A percentile compares a stretch with the other conserved stretches of the same genome.
phyloP scores from a whole-genome alignment of 2,888 invertebrate genomes.

The Lycocerus yunnanus region DNA sequence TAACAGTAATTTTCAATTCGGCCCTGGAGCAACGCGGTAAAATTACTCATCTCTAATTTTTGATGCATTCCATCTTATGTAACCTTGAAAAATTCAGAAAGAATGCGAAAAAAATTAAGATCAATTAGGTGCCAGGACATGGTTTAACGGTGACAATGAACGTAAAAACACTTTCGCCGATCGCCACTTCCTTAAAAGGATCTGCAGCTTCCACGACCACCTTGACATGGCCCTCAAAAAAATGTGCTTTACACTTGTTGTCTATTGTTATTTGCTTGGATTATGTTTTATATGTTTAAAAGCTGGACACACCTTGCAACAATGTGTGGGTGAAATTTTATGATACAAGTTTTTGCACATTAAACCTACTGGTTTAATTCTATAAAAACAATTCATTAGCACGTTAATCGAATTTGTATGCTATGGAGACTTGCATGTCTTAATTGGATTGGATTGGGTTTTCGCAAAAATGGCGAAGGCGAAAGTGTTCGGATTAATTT shows the following conservation, averaged over 20 bases:
- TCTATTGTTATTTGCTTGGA: constrained; percentile 15
- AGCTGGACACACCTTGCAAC: constrained; percentile 14
- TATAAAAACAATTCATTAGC: background rate
- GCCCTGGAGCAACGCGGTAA: background rate
- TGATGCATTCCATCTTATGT: background rate
- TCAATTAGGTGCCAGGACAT: constrained; percentile 15
- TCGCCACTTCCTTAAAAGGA: constrained; percentile 45
- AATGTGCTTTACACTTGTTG: constrained; percentile 31
- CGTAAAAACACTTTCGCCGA: constrained; percentile 42
- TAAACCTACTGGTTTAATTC: background rate
- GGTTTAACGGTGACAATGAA: constrained; percentile 4
- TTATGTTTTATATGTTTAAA: constrained; percentile 16
- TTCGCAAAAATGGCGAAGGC: background rate
- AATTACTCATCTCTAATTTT: background rate
- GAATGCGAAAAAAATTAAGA: background rate
- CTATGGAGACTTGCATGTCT: background rate
- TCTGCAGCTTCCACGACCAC: constrained; percentile 41
- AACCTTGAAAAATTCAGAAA: background rate
- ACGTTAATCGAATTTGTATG: background rate
- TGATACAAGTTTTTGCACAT: constrained; percentile 15
- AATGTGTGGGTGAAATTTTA: constrained; percentile 20
- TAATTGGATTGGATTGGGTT: background rate
- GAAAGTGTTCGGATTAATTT: background rate
- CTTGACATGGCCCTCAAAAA: constrained; percentile 41
- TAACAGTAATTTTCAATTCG: background rate